Evolutionary conservation across 2,113 vertebrate species (phyloP), one percentile per base, ranked within the genome.

Genomic region (Speoplatyrhinus poulsoni): DNA sequence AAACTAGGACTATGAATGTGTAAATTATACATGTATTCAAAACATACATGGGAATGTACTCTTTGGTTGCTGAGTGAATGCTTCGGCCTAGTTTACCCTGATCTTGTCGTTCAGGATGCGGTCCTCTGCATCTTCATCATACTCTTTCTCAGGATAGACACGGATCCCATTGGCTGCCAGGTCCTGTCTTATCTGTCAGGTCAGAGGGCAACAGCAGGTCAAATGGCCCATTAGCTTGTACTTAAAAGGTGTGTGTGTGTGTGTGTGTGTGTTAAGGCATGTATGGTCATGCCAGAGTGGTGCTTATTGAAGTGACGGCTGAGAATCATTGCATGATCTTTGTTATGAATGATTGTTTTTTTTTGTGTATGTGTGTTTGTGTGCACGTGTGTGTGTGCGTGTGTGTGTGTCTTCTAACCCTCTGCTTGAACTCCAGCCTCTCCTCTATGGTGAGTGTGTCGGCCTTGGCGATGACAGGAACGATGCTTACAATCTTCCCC

Each of bases 361-460:
- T 26, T 26, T 12, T 19, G 19, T 19, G 19, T 6, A n/a, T 53
- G 50, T 53, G 50, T 53, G 50, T n/a, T 13, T 53, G 50, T 52
- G 50, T 53, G 50, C 13, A 12, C 3, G 11, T 53, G 50, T 12
- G 52, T 53, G 58, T 8, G n/a, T 56, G 15, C 11, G 11, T 64
- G 16, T 57, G 32, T 50, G 1, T 46, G 12, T 7, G 17, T n/a
- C n/a, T 62, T 66, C 89, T 93, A 81, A 97, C 95, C 93, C 91
- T 87, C 69, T 94, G 91, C 69, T 95, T 96, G 82, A 97, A 97
- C 70, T 95, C 93, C 62, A 91, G 91, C 48, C 95, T 90, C 62
- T 97, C 95, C 58, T 96, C 95, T 36, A 96, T 87, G 60, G 95
- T 97, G 13, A 97, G 92, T 0, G 95, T 95, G 88, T 97, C 95